Percentiles rank a stretch among this genome's conserved stretches.
phyloP scores from a whole-genome alignment of 2,888 invertebrate species.

The Temnothorax unifasciatus region DNA sequence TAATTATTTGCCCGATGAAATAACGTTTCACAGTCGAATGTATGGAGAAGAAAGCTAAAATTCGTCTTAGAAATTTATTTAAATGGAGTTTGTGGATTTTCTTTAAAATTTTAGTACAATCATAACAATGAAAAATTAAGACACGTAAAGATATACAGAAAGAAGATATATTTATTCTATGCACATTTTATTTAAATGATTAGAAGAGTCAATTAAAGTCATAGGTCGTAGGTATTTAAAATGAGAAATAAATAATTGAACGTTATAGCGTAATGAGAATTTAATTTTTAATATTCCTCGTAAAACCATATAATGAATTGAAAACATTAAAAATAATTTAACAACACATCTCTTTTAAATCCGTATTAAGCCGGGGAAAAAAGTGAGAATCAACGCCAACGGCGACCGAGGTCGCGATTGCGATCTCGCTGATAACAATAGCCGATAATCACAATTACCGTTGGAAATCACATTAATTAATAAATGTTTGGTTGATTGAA shows the following conservation, averaged over 20 bases:
- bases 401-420: not conserved
- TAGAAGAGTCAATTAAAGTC: not conserved
- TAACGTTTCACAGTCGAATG: not conserved
- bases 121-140: not conserved
- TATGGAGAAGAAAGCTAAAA: not conserved
- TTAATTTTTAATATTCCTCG: not conserved
- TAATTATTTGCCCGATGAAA: not conserved
- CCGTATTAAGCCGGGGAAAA: not conserved
- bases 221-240: not conserved
- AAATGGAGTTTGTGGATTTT: not conserved
- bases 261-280: not conserved
- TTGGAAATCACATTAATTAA: conserved; percentile 37
- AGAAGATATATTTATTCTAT: not conserved
- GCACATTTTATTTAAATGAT: not conserved
- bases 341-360: conserved; percentile 10
- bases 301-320: not conserved
- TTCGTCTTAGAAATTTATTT: not conserved
- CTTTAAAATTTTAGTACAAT: not conserved
- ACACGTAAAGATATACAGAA: not conserved
- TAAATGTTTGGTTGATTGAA: conserved; percentile 26
- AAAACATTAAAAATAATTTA: conserved; percentile 7
- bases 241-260: not conserved
- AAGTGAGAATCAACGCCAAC: not conserved
- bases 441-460: conserved; percentile 17
- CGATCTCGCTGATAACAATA: conserved; percentile 12